phyloP scores from a whole-genome alignment of 2,797 vertebrate genomes.

The Pteropus rufus region DNA sequence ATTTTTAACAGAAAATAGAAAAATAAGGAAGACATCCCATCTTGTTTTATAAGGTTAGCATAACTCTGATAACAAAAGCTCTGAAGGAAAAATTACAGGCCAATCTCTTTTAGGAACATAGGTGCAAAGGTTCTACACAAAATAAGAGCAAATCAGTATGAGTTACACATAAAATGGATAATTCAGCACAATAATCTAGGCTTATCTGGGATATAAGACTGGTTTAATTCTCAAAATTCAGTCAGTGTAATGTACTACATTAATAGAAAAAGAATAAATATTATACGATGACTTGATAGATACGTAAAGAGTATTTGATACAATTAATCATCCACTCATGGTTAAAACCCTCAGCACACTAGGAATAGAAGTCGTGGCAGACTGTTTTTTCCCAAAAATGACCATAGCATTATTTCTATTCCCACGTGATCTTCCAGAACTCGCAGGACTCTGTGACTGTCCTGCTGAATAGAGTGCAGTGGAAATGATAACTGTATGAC shows the following conservation, averaged over 20 bases:
- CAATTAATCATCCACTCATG: neutral
- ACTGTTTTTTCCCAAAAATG: neutral
- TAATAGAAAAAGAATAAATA: neutral
- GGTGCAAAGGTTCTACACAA: neutral
- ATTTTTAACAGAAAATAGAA: neutral
- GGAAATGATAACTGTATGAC: neutral
- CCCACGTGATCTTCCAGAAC: neutral
- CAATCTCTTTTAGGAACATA: neutral
- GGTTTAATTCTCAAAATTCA: slow-evolving; percentile 34
- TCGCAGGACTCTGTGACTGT: neutral
- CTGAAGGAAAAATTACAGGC: neutral
- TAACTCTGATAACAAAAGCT: neutral
- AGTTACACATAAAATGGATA: neutral
- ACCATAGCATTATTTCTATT: neutral
- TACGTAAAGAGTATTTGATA: neutral
- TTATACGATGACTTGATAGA: neutral
- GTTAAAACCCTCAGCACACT: neutral
- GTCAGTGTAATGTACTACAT: neutral
- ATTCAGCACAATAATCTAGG: neutral
- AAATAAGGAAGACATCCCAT: neutral
- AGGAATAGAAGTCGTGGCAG: neutral
- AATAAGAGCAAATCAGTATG: neutral
- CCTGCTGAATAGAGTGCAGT: neutral
- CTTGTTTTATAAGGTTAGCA: neutral
- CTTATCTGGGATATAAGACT: neutral